Conservation (phyloP, 2,797 vertebrate species). For the Eidolon dupreanum region DNA sequence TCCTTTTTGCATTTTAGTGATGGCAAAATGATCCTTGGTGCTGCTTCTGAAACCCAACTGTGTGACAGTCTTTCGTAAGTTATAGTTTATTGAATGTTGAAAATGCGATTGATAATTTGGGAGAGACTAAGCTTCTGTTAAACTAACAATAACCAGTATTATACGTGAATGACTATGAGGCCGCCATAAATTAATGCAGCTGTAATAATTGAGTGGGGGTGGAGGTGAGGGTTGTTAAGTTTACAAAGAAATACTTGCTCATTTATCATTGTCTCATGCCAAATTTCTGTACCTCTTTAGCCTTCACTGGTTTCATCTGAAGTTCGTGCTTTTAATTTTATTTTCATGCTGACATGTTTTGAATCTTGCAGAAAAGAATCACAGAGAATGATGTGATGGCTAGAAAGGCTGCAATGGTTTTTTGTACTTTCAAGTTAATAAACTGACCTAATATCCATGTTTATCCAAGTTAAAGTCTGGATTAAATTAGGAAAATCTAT, state of each 20-base stretch:
- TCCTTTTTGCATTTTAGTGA: constrained; percentile 82
- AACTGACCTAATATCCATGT: neutral
- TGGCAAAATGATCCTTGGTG: constrained; percentile 74
- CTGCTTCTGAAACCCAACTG: constrained; percentile 79
- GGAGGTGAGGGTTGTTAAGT: neutral
- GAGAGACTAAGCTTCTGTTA: neutral
- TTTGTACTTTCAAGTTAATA: neutral
- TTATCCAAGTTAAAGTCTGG: constrained; percentile 35
- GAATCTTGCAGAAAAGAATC: constrained; percentile 10
- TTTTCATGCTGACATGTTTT: neutral
- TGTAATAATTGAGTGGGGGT: neutral
- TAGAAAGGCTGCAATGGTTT: neutral
- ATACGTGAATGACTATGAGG: neutral
- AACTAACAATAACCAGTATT: neutral
- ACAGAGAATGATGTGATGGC: neutral
- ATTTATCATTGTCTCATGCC: neutral
- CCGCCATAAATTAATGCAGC: neutral
- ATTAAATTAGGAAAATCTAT: constrained; percentile 42
- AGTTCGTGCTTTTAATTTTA: neutral
- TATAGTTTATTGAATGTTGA: neutral
- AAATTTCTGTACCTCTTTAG: neutral
- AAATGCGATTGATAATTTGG: neutral
- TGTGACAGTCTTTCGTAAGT: constrained; percentile 87
- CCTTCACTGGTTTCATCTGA: neutral
- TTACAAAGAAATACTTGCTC: neutral